Conservation (phyloP, 2,888 invertebrate species). For the Aphidius colemani region DNA sequence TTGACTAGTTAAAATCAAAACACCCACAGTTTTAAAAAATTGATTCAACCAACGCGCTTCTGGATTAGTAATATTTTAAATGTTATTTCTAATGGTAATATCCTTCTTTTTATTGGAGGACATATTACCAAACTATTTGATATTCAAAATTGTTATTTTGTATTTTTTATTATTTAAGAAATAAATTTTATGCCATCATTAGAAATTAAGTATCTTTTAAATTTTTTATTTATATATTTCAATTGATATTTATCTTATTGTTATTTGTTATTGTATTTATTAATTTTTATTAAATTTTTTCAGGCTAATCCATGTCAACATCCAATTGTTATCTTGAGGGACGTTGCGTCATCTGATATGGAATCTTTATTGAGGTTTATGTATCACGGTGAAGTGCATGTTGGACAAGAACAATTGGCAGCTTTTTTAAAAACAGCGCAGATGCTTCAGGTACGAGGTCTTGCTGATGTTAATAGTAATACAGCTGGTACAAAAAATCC, state of each 20-base stretch:
- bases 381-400: constrained; percentile 91
- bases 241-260: constrained; percentile 22
- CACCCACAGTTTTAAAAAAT: constrained; percentile 20
- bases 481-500: constrained; percentile 53
- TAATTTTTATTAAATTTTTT: constrained; percentile 30
- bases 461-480: constrained; percentile 76
- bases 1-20: constrained; percentile 10
- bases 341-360: constrained; percentile 84
- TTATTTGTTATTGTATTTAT: constrained; percentile 21
- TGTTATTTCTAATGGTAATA: constrained; percentile 17
- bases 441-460: constrained; percentile 82
- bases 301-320: constrained; percentile 87
- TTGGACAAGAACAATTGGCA: constrained; percentile 83
- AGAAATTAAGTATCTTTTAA: neutral
- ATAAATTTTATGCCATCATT: no score
- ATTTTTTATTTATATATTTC: neutral
- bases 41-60: constrained; percentile 12
- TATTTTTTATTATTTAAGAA: no score
- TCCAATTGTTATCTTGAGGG: constrained; percentile 85
- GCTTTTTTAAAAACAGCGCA: constrained; percentile 87
- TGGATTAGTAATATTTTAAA: constrained; percentile 17
- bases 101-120: constrained; percentile 11
- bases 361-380: constrained; percentile 87
- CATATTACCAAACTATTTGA: constrained; percentile 15
- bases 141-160: no score